These are phyloP conservation scores for Sclerodermus sp. DNA, from an alignment of 2,888 invertebrate genomes.

Conservation along the genomic window DNA sequence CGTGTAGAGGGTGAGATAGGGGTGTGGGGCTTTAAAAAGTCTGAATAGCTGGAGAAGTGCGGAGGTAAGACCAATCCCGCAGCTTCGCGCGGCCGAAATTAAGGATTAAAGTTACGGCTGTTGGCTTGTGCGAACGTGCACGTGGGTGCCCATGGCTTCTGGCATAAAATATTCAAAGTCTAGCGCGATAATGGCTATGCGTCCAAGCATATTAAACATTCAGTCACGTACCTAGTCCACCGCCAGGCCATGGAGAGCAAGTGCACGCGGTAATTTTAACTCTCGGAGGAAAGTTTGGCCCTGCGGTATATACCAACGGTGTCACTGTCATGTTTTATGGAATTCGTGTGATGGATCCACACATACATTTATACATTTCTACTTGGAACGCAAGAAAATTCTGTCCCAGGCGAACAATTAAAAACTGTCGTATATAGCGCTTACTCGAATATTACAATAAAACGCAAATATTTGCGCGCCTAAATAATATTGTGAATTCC, in stretches of 20 bases:
- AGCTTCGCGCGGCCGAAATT: conserved; percentile 16
- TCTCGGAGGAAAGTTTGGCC: conserved; percentile 27
- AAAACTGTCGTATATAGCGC: too few relatives aligned
- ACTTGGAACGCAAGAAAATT: too few relatives aligned
- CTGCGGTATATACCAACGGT: conserved; percentile 16
- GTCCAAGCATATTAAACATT: conserved; percentile 40
- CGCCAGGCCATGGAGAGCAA: conserved; percentile 16
- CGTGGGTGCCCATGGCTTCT: conserved; percentile 12
- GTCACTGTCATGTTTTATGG: conserved; percentile 1
- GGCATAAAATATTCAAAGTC: conserved; percentile 37
- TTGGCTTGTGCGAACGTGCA: not conserved
- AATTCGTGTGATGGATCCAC: conserved; percentile 1
- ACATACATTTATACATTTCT: too few relatives aligned
- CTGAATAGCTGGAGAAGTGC: too few relatives aligned
- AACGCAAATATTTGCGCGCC: too few relatives aligned
- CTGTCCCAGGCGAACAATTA: too few relatives aligned
- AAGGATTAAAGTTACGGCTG: conserved; percentile 27
- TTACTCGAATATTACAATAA: too few relatives aligned
- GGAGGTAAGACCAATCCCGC: conserved; percentile 10
- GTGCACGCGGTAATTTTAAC: conserved; percentile 31
- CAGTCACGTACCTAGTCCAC: conserved; percentile 30
- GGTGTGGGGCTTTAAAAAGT: not conserved
- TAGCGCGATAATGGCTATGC: conserved; percentile 36
- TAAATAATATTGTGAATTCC: too few relatives aligned
- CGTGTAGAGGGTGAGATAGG: not conserved